Conservation (phyloP, 2,113 vertebrate species). For the Strix uralensis region DNA sequence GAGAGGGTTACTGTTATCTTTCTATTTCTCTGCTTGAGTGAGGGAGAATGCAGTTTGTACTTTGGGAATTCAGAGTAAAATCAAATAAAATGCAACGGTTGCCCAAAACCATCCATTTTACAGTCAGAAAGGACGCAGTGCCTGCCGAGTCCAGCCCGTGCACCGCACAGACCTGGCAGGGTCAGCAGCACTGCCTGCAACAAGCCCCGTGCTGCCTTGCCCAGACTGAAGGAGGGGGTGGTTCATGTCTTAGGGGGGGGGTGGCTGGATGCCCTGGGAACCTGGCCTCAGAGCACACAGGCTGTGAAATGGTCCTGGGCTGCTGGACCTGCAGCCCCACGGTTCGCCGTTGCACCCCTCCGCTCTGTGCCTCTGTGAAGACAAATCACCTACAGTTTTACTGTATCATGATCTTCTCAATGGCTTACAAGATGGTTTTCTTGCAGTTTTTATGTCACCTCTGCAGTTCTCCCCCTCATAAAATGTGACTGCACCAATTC, state of each 20-base stretch:
- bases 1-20: not conserved
- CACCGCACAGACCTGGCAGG: not conserved
- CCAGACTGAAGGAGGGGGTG: not conserved
- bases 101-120: not conserved
- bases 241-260: not conserved
- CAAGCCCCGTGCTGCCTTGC: accelerated
- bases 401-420: not conserved
- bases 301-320: not conserved
- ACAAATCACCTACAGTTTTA: not conserved
- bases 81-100: not conserved
- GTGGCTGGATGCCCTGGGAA: not conserved
- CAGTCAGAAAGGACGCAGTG: not conserved
- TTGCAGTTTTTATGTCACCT: not conserved
- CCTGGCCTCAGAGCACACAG: not conserved
- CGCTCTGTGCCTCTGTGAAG: not conserved
- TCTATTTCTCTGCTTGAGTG: not conserved
- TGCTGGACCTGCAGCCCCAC: not conserved
- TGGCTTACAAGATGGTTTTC: not conserved
- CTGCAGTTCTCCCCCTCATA: not conserved
- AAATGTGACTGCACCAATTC: constrained; percentile 33
- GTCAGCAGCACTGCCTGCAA: not conserved
- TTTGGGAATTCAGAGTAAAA: not conserved
- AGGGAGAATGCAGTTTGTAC: not conserved
- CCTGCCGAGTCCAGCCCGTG: not conserved
- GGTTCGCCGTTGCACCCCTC: not conserved